phyloP scores from a whole-genome alignment of 1,140 invertebrate species.

The Argopecten irradians region DNA sequence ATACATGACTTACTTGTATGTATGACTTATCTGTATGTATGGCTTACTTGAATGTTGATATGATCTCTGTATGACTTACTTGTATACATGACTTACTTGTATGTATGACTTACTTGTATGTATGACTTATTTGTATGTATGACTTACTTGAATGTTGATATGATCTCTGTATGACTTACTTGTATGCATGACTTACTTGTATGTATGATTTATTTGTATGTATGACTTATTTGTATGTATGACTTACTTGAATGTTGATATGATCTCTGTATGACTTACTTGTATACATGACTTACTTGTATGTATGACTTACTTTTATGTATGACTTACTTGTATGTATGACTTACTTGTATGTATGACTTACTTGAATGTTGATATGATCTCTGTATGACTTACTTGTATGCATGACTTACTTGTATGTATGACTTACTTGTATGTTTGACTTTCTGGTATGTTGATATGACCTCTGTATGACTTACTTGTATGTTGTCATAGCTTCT shows the following conservation, averaged over 20 bases:
- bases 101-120: no score
- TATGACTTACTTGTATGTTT: background rate
- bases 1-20: background rate
- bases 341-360: background rate
- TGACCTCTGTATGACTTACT: conserved; percentile 81
- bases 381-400: background rate
- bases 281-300: conserved; percentile 84
- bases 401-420: background rate
- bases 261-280: no score
- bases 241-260: conserved; percentile 85
- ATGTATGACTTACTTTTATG: conserved; percentile 86
- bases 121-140: no score
- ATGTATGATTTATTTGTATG: conserved; percentile 51
- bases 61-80: no score
- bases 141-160: no score
- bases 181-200: background rate
- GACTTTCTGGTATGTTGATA: conserved; percentile 80
- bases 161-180: no score
- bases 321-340: conserved; percentile 80
- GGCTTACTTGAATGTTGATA: no score
- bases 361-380: no score
- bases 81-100: no score
- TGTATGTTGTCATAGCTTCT: conserved; percentile 86
- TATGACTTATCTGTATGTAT: background rate
- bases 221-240: conserved; percentile 84